Base-by-base conservation (phyloP, 2,797 vertebrate species). In the Helicolenus hilgendorfi region DNA sequence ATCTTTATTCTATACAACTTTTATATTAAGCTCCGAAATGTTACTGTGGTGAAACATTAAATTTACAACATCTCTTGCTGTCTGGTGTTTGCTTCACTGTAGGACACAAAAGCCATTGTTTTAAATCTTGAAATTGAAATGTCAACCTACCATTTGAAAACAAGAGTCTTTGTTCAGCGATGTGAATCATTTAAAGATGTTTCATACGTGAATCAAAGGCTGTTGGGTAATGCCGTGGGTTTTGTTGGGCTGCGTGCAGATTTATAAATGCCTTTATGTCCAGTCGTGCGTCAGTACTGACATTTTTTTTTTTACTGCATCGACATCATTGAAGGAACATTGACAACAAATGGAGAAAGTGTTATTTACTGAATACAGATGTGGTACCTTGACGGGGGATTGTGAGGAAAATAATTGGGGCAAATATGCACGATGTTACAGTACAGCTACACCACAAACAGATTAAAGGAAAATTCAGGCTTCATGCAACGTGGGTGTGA, bases 171-270 rank as follows among this genome's bases (percentile, higher is more conserved):
- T 94, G 89, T 92, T 93, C 63, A 67, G 49, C 7, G 11, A 67
- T 71, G 38, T 77, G 86, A 94, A 92, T 91, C 60, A 79, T 55
- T 93, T 75, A 80, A 95, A 94, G 85, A 91, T 92, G 92, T 87
- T 87, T 86, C 35, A 77, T 79, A 77, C 10, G 36, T 86, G 74
- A 85, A 73, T 93, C 77, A 79, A 65, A 56, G 35, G 62, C 85
- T 86, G 68, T 90, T 92, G 86, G 63, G 85, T 81, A 93, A 90
- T 62, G n/a, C 7, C 4, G 70, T 79, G 88, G 87, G 88, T 83
- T 92, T 77, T 87, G 11, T 83, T 79, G 45, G 68, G 38, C 45
- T 85, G 11, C 26, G 20, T 81, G 62, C 49, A 73, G 68, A 71
- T 79, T 77, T 84, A 20, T n/a, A 68, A 74, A 86, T 72, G 72